Percentiles rank a stretch among this genome's conserved stretches.
Conservation (phyloP, 1,140 invertebrate species). For the Lepidurus arcticus region DNA sequence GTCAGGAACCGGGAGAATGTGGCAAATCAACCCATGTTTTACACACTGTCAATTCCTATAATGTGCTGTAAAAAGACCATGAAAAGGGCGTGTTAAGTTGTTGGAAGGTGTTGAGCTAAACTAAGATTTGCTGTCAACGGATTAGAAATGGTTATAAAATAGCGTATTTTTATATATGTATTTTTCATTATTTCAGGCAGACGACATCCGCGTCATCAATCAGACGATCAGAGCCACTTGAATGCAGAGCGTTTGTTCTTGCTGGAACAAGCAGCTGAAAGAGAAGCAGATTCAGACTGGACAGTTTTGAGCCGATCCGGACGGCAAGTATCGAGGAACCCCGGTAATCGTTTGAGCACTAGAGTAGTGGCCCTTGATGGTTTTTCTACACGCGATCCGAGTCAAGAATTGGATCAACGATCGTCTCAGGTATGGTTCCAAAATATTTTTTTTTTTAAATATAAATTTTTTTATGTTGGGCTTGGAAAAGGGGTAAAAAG, state of each 20-base stretch:
- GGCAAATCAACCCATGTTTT: constrained; percentile 2
- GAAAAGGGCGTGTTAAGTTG: background rate
- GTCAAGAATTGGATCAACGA: background rate
- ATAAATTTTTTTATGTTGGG: background rate
- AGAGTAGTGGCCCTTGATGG: background rate
- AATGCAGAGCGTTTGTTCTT: background rate
- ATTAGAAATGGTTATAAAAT: background rate
- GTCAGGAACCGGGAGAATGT: background rate
- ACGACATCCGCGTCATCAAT: background rate
- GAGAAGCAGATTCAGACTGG: background rate
- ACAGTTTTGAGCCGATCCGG: background rate
- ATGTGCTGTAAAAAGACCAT: constrained; percentile 10
- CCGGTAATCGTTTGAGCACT: constrained; percentile 5
- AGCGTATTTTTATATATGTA: background rate
- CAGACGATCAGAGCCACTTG: background rate
- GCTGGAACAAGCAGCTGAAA: background rate
- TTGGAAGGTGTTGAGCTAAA: background rate
- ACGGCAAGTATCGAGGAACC: background rate
- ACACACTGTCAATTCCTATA: background rate
- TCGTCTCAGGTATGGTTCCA: background rate
- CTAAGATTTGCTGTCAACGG: background rate
- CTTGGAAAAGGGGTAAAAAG: background rate
- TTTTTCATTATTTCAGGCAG: background rate
- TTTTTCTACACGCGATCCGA: constrained; percentile 4
- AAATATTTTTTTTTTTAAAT: background rate